Base-by-base conservation (phyloP, 2,797 vertebrate genomes). In the Amniataba percoides region DNA sequence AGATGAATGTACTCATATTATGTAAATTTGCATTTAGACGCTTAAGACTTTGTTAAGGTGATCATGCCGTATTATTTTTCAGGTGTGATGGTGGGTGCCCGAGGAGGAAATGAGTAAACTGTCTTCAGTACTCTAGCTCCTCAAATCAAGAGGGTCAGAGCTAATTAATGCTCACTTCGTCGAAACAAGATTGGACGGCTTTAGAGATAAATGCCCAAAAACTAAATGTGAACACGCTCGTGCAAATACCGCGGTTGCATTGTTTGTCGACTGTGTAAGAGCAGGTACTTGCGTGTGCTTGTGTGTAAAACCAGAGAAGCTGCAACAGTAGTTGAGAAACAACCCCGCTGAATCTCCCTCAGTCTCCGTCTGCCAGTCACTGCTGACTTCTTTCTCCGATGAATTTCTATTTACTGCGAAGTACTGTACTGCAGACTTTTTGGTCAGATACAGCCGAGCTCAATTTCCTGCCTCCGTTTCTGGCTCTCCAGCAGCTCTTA, bases 381-480 rank as follows among this genome's bases (percentile, higher is more conserved):
- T n/a, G n/a, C 60, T 45, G 74, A 71, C 46, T 83, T 73, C 62
- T 85, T 66, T 80, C 31, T 71, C 34, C 57, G 56, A 19, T 74
- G 60, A 61, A 72, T 78, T 77, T 82, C 31, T 79, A 68, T 87
- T 80, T 82, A 71, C 64, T 78, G 56, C 82, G 61, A 79, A 77
- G 65, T 74, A 57, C 77, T 80, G 40, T 71, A 52, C 58, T 67
- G 43, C 49, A 63, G 75, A 77, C 49, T 40, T 77, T 75, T 80
- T 46, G 60, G 53, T 71, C 55, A 66, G 48, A 81, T 65, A 67
- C 11, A 80, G 52, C 57, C 56, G 19, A 25, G 51, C 78, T 82
- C 63, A 66, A 87, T 85, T 89, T 87, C 85, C 71, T 82, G 43
- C 18, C 60, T 73, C 61, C 57, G 67, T 85, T 74, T 78, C 74